Percentiles rank a stretch among this genome's conserved stretches.
phyloP scores from a whole-genome alignment of 2,888 invertebrate genomes.

The Macrosoma leucophasiata region DNA sequence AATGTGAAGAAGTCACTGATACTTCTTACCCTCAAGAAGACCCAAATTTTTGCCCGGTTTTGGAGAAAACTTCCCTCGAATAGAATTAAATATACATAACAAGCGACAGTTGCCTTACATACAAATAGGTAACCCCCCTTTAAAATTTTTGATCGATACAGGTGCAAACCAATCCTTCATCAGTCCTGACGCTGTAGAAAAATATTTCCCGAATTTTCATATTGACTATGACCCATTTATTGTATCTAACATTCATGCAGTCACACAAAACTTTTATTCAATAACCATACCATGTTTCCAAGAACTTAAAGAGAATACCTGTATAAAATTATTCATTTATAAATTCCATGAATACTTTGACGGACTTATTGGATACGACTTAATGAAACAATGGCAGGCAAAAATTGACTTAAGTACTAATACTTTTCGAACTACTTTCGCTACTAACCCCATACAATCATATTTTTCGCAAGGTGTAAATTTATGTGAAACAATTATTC shows the following conservation, averaged over 20 bases:
- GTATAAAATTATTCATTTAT: conserved; percentile 9
- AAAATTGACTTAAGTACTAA: conserved; percentile 3
- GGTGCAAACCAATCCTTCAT: conserved; percentile 28
- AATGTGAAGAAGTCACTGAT: background rate
- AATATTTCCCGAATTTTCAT: conserved; percentile 3
- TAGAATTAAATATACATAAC: conserved; percentile 7
- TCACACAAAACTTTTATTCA: conserved; percentile 7
- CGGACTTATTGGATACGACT: conserved; percentile 7
- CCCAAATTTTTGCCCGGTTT: conserved; percentile 20
- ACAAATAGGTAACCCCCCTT: conserved; percentile 23
- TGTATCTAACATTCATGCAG: conserved; percentile 4
- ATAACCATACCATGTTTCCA: conserved; percentile 8
- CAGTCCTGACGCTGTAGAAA: conserved; percentile 22
- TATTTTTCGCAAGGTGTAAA: conserved; percentile 2
- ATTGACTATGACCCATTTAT: conserved; percentile 2
- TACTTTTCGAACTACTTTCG: conserved; percentile 4
- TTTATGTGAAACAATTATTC: conserved; percentile 4
- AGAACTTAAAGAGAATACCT: conserved; percentile 4
- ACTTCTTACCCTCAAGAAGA: background rate
- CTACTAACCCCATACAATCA: conserved; percentile 4
- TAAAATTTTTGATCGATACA: conserved; percentile 27
- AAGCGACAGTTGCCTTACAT: conserved; percentile 25
- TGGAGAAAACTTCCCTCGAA: conserved; percentile 7
- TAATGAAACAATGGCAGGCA: too few species aligned
- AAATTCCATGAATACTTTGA: conserved; percentile 9